Evolutionary conservation across 2,797 vertebrate genomes (phyloP).

Genomic region (Etheostoma perlongum): DNA sequence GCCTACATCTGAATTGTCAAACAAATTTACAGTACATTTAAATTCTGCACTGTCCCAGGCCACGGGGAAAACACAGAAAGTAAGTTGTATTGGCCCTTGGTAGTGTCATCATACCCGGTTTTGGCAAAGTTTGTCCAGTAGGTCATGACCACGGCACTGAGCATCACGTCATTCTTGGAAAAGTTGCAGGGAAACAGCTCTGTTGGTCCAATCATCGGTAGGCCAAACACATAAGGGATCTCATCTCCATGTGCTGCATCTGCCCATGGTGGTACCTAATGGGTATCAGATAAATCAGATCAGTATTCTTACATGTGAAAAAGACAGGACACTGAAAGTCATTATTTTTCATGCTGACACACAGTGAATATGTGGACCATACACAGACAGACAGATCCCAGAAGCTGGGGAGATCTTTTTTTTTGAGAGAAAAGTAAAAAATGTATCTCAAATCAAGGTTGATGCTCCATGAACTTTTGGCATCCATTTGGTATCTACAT

Average conservation of each 20-base stretch:
- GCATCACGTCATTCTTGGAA: constrained; percentile 99
- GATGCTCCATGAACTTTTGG: no score
- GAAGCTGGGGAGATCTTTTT: constrained; percentile 12
- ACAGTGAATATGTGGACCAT: constrained; percentile 10
- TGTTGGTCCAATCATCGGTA: constrained; percentile 98
- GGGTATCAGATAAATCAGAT: constrained; percentile 51
- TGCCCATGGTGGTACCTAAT: constrained; percentile 95
- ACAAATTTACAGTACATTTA: neutral
- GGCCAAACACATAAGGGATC: constrained; percentile 97
- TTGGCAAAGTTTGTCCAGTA: constrained; percentile 99
- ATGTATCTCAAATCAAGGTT: no score
- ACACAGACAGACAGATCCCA: constrained; percentile 24
- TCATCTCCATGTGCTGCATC: constrained; percentile 98
- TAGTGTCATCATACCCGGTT: constrained; percentile 89
- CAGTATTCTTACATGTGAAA: constrained; percentile 41
- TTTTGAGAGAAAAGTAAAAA: neutral
- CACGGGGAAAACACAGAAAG: neutral
- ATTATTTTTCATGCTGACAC: constrained; percentile 21
- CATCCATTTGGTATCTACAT: no score
- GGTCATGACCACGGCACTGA: constrained; percentile 99
- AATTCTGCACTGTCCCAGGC: neutral
- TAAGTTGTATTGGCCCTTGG: neutral
- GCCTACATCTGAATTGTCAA: neutral
- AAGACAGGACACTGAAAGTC: constrained; percentile 30
- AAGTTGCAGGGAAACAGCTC: constrained; percentile 99